A percentile compares a stretch with the other conserved stretches of the same genome.
Conservation (phyloP, 2,797 vertebrate genomes). For the Peromyscus aztecus region DNA sequence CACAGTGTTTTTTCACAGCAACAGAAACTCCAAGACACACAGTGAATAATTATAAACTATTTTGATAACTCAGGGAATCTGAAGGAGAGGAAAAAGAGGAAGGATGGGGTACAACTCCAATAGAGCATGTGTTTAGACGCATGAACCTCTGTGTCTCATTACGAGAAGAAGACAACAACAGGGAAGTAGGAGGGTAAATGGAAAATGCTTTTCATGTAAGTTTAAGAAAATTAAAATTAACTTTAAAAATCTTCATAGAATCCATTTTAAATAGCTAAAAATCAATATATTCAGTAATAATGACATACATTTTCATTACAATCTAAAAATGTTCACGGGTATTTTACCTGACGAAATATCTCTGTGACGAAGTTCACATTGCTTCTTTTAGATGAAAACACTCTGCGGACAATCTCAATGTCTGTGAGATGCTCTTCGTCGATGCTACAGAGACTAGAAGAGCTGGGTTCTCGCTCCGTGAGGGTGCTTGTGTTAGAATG, state of each 20-base stretch:
- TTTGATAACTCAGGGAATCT: neutral
- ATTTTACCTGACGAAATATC: slow-evolving; percentile 97
- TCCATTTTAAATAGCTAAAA: slow-evolving; percentile 58
- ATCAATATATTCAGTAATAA: slow-evolving; percentile 54
- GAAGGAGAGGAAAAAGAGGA: neutral
- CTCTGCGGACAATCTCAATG: slow-evolving; percentile 93
- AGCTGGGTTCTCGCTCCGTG: slow-evolving; percentile 98
- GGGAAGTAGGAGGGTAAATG: slow-evolving; percentile 4
- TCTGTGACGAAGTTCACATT: slow-evolving; percentile 99
- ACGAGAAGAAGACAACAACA: neutral
- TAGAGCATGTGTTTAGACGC: neutral
- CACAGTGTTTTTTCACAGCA: neutral
- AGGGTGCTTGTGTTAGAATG: slow-evolving; percentile 99
- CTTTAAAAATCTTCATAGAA: slow-evolving; percentile 51
- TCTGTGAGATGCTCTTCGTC: slow-evolving; percentile 97
- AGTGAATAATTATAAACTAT: neutral
- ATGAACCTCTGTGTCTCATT: neutral
- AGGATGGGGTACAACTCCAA: neutral
- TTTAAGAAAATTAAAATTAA: slow-evolving; percentile 48
- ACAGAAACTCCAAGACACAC: neutral
- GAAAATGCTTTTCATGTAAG: slow-evolving; percentile 4
- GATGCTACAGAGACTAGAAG: slow-evolving; percentile 98
- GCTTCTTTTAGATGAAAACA: slow-evolving; percentile 96
- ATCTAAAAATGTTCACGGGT: slow-evolving; percentile 60
- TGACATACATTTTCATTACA: slow-evolving; percentile 29